Base-by-base conservation (phyloP, 2,888 invertebrate genomes). In the Gandaritis pyraliata region DNA sequence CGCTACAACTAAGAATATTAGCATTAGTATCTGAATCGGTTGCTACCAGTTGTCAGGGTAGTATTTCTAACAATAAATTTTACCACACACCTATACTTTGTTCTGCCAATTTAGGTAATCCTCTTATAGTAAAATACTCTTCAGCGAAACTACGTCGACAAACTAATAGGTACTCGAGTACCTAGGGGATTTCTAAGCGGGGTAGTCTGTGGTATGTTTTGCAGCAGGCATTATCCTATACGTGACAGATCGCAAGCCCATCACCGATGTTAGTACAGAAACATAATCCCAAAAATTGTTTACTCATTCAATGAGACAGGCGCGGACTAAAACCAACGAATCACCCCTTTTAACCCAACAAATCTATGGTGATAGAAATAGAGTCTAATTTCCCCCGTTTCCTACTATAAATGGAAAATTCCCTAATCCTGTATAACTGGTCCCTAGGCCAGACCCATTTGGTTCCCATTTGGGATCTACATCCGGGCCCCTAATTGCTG, bases 401-500 rank as follows among this genome's bases (percentile, higher is more conserved):
- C 38, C 50, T 47, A 46, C 51, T 58, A 39, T 52, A 59, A 64
- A 59, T 56, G 59, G 63, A 72, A 74, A 69, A 61, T 46, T 66
- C 56, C 56, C 68, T 72, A 69, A 74, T 70, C 73, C 70, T 56
- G 65, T 53, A 65, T 70, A 71, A 78, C 75, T 70, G 72, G 54
- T 61, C 65, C 61, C 61, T 54, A 58, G 65, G 61, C 61, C 51
- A 60, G 61, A 58, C 58, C 61, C 72, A 74, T 80, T 77, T 72
- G 78, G 78, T 74, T 72, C 71, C 80, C 74, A 78, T 79, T 80
- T 76, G 71, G 73, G 70, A 70, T 58, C 59, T 69, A 75, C 77
- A 80, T 74, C 75, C 76, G 71, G 67, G 60, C 66, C 69, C 72
- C 79, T 81, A 81, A 81, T 81, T 81, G 78, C 73, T 71, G 67